Percentiles rank a stretch among this genome's conserved stretches.
Conservation (phyloP, 2,888 invertebrate species). For the Dryococelus australis region DNA sequence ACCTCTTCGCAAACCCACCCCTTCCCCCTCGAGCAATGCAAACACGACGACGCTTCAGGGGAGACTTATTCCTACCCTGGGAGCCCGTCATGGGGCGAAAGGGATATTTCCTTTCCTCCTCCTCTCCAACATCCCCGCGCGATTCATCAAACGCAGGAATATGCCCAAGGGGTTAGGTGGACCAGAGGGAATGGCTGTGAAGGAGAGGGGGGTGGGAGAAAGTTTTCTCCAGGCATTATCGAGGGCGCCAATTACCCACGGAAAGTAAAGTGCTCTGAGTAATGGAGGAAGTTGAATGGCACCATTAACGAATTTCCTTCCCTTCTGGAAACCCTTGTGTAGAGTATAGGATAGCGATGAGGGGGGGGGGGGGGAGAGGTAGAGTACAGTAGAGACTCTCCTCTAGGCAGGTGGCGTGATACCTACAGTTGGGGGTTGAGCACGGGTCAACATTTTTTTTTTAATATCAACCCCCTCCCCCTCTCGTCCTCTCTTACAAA, state of each 20-base stretch:
- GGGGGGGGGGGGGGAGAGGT: neutral
- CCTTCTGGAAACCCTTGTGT: neutral
- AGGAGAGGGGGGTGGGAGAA: neutral
- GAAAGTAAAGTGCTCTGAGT: conserved; percentile 11
- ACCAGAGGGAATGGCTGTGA: neutral
- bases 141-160: conserved; percentile 2
- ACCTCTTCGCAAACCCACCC: neutral
- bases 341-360: no score
- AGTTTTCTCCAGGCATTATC: conserved; percentile 8
- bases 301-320: conserved; percentile 11
- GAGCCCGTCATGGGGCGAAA: neutral
- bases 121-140: neutral
- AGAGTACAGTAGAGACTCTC: neutral
- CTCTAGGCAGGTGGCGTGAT: neutral
- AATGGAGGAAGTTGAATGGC: conserved; percentile 11
- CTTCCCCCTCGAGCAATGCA: neutral
- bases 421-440: neutral
- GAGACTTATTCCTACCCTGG: neutral
- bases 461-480: no score
- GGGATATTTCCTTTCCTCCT: neutral
- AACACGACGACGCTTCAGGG: neutral
- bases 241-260: neutral
- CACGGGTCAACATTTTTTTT: neutral
- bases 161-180: neutral
- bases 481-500: neutral